phyloP scores from a whole-genome alignment of 2,113 vertebrate species.

The Nerophis ophidion region DNA sequence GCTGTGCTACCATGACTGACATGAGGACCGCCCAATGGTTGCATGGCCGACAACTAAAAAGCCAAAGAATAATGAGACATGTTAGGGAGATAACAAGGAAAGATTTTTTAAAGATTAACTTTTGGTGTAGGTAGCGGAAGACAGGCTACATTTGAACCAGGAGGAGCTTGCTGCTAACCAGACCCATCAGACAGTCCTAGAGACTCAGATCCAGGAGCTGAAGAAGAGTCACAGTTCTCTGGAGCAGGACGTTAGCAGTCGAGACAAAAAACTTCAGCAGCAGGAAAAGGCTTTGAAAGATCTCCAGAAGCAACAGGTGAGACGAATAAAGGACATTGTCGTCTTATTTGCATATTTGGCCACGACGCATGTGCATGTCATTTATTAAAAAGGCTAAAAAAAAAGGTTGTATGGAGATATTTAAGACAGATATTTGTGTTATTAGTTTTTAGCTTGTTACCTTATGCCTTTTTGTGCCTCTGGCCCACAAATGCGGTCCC shows the following conservation, averaged over 20 bases:
- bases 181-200: constrained; percentile 78
- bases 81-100: no score
- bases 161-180: constrained; percentile 86
- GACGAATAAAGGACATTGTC: not conserved
- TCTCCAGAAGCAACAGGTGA: constrained; percentile 82
- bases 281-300: constrained; percentile 75
- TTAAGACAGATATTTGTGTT: no score
- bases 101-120: not conserved
- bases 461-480: no score
- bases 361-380: no score
- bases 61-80: not conserved
- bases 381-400: no score
- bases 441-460: no score
- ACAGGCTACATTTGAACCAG: constrained; percentile 82
- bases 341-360: no score
- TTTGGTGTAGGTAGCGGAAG: constrained; percentile 75
- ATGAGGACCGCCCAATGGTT: not conserved
- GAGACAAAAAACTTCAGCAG: constrained; percentile 73
- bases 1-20: not conserved
- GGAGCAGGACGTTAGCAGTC: constrained; percentile 79
- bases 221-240: constrained; percentile 64
- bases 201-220: constrained; percentile 81
- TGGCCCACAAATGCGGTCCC: no score
- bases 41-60: not conserved
- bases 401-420: no score